Base-by-base conservation (phyloP, 2,888 invertebrate species). In the Phalera bucephala region DNA sequence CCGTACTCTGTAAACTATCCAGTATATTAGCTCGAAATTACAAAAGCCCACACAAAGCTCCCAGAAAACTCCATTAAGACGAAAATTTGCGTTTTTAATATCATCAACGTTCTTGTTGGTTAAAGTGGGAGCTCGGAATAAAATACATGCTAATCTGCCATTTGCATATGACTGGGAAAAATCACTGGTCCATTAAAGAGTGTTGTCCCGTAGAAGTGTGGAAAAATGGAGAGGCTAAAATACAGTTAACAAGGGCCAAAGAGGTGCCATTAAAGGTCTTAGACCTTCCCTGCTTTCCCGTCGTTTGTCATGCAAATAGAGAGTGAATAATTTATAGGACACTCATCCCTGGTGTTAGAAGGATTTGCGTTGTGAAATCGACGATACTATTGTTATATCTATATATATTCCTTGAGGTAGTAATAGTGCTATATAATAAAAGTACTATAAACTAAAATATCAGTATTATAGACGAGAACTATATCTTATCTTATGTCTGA, bases 261-360 rank as follows among this genome's bases (percentile, higher is more conserved):
- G 72, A 76, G 70, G 70, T 66, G 62, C 77, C 75, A 79, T 80
- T 79, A 80, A 71, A 77, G 77, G 77, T 80, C 78, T 81, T 59
- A 82, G 76, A 79, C 74, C 80, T 78, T 72, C 69, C 60, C 65
- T 69, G 70, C 74, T 75, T 64, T 62, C 50, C 46, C 59, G 65
- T 80, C 84, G 81, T 86, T 86, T 86, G 80, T 84, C 82, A 86
- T 84, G 85, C 80, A 85, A 87, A 86, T 84, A 81, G 73, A 73
- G 72, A 80, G 72, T 82, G 85, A 86, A 87, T 86, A 84, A 84
- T 84, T 85, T 83, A 86, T 80, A 64, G 72, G 69, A 73, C 72
- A 80, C 76, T 77, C 77, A 76, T 78, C 78, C 76, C 65, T 67
- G 63, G 72, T 72, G 70, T 75, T 74, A 77, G 64, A 64, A 70